These are phyloP conservation scores for Anas capensis DNA, from an alignment of 2,797 vertebrate genomes.

Conservation along the genomic window DNA sequence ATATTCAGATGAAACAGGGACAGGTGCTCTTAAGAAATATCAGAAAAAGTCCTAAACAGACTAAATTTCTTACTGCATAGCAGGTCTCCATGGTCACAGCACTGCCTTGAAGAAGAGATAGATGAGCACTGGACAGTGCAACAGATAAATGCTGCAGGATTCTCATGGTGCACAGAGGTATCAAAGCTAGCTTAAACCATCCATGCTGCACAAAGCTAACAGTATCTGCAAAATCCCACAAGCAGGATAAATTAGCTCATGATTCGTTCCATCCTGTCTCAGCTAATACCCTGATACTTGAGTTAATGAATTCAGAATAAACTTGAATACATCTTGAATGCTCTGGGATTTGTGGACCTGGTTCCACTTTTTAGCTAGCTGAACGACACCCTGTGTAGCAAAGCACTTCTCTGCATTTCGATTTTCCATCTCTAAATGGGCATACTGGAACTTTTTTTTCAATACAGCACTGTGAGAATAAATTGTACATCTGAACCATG, in stretches of 20 bases:
- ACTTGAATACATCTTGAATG: background rate
- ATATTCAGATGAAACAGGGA: background rate
- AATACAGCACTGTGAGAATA: background rate
- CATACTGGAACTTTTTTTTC: background rate
- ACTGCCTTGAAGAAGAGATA: background rate
- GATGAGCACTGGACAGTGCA: background rate
- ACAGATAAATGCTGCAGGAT: background rate
- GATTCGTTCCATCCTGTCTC: background rate
- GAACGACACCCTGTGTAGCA: background rate
- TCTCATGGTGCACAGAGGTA: background rate
- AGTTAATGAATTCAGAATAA: conserved; percentile 58
- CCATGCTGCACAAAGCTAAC: conserved; percentile 37
- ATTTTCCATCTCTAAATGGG: background rate
- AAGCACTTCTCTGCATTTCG: background rate
- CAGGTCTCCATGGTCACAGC: background rate
- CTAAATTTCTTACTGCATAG: background rate
- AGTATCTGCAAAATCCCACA: conserved; percentile 47
- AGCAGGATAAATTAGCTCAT: conserved; percentile 47
- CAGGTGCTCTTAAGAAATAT: background rate
- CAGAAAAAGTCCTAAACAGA: background rate
- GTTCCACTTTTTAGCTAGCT: background rate
- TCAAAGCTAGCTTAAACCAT: background rate
- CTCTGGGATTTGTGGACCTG: conserved; percentile 3
- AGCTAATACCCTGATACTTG: conserved; percentile 9
- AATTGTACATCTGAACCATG: accelerated